Evolutionary conservation across 2,797 vertebrate genomes (phyloP).

Genomic region (Sebastolobus altivelis): DNA sequence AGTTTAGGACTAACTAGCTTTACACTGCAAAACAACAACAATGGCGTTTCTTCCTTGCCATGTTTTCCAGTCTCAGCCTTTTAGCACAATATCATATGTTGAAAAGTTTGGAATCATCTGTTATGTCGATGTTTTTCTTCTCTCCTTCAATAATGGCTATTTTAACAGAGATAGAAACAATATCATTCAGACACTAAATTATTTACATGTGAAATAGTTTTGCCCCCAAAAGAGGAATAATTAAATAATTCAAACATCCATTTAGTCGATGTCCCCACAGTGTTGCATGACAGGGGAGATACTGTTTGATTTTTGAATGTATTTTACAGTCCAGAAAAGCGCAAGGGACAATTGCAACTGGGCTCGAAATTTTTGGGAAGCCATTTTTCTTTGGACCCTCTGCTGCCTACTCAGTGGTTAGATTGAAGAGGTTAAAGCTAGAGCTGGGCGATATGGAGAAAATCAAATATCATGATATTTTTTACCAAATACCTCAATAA

Average conservation of each 20-base stretch:
- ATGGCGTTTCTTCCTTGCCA: neutral
- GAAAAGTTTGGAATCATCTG: neutral
- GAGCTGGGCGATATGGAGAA: too few species aligned
- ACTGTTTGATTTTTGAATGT: neutral
- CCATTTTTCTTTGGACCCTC: neutral
- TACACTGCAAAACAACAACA: neutral
- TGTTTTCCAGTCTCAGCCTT: neutral
- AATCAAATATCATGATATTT: too few species aligned
- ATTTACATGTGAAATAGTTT: too few species aligned
- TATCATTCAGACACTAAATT: too few species aligned
- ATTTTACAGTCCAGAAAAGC: neutral
- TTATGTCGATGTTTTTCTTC: neutral
- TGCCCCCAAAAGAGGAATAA: too few species aligned
- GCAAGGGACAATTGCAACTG: too few species aligned
- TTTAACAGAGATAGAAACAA: neutral
- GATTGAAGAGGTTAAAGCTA: too few species aligned
- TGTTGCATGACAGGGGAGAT: neutral
- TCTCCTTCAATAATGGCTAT: neutral
- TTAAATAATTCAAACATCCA: too few species aligned
- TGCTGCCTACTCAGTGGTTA: too few species aligned
- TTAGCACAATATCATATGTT: neutral
- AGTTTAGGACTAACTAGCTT: neutral
- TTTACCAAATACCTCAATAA: too few species aligned
- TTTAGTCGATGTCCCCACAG: neutral
- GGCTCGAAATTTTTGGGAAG: neutral